Percentiles rank a stretch among this genome's conserved stretches.
phyloP scores from a whole-genome alignment of 2,888 invertebrate genomes.

The Agrotis puta region DNA sequence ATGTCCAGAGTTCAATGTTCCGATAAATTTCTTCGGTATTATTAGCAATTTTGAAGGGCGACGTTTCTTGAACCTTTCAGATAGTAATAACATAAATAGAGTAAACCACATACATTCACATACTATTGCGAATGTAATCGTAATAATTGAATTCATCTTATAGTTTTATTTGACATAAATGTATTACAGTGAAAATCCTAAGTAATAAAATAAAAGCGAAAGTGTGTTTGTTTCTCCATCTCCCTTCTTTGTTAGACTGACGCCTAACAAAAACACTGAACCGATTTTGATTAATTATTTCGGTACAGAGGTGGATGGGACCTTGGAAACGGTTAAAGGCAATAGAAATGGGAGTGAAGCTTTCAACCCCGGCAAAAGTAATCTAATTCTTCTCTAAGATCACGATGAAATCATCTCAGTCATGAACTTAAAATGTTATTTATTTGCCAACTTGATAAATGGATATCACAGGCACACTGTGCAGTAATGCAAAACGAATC shows the following conservation, averaged over 20 bases:
- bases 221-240: too few relatives aligned
- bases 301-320: too few relatives aligned
- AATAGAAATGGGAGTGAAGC: too few relatives aligned
- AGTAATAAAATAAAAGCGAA: too few relatives aligned
- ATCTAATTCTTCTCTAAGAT: neutral
- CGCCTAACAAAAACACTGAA: too few relatives aligned
- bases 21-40: constrained; percentile 56
- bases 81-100: constrained; percentile 52
- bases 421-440: neutral
- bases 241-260: too few relatives aligned
- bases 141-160: constrained; percentile 1
- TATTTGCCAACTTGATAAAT: constrained; percentile 11
- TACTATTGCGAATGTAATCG: constrained; percentile 9
- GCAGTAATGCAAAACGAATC: constrained; percentile 34
- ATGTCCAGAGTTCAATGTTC: constrained; percentile 56
- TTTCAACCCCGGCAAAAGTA: too few relatives aligned
- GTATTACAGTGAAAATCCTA: too few relatives aligned
- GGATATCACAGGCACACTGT: constrained; percentile 14
- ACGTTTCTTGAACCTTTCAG: constrained; percentile 52
- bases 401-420: neutral
- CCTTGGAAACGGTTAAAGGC: too few relatives aligned
- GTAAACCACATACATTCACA: constrained; percentile 8
- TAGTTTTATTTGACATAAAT: neutral
- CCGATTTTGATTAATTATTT: too few relatives aligned
- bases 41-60: constrained; percentile 63